phyloP scores from a whole-genome alignment of 35 echinoderm and acorn worm species.

The Strongylocentrotus purpuratus region DNA sequence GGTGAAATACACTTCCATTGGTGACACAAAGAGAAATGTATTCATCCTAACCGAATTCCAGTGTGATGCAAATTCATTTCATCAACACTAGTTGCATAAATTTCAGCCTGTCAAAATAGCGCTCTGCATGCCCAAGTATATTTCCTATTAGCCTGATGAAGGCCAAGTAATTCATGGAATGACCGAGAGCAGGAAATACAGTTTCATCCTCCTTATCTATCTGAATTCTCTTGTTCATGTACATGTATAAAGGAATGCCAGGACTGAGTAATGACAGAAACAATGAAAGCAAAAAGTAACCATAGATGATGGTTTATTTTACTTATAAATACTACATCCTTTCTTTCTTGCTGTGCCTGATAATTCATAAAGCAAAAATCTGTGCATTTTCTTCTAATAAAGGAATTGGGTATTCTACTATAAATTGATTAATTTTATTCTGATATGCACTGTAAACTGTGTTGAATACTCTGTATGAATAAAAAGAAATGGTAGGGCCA shows the following conservation, averaged over 20 bases:
- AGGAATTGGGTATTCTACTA: too few relatives aligned
- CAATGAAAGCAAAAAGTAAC: neutral
- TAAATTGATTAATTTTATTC: too few relatives aligned
- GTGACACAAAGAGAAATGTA: too few relatives aligned
- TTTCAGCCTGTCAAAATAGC: neutral
- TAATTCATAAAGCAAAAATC: too few relatives aligned
- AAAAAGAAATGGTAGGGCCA: too few relatives aligned
- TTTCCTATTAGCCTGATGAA: neutral
- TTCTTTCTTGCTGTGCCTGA: too few relatives aligned
- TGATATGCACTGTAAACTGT: too few relatives aligned
- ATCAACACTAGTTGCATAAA: neutral
- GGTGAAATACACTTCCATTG: neutral
- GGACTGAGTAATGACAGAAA: neutral
- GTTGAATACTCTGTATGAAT: too few relatives aligned
- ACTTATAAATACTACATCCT: too few relatives aligned
- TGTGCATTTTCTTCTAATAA: too few relatives aligned
- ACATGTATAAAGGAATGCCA: neutral
- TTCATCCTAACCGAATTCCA: neutral
- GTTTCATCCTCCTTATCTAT: neutral
- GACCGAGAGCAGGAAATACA: neutral
- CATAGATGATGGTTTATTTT: too few relatives aligned
- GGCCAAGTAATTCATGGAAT: neutral
- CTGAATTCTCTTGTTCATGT: neutral
- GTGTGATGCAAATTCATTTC: neutral
- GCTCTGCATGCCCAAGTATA: neutral